A percentile compares a stretch with the other conserved stretches of the same genome.
phyloP scores from a whole-genome alignment of 2,797 vertebrate genomes.

The Rachycentron canadum region DNA sequence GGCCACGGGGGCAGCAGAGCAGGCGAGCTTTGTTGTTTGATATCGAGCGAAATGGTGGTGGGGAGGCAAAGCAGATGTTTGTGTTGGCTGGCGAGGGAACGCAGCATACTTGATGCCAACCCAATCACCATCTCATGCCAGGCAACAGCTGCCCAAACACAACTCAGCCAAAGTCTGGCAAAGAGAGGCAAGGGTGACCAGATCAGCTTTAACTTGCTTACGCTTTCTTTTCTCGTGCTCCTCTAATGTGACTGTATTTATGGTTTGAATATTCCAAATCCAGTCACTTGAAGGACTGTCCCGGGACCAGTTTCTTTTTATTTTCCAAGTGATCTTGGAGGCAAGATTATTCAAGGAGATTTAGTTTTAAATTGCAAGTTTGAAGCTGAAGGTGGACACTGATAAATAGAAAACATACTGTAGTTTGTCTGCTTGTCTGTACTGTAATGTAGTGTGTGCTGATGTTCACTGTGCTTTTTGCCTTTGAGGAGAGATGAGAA shows the following conservation, averaged over 20 bases:
- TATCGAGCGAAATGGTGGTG: conserved; percentile 63
- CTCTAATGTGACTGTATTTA: conserved; percentile 10
- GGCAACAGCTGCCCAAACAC: conserved; percentile 83
- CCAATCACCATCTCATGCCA: conserved; percentile 78
- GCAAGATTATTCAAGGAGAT: conserved; percentile 35
- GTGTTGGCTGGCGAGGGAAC: conserved; percentile 76
- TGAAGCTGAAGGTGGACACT: conserved; percentile 49
- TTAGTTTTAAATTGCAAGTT: conserved; percentile 27
- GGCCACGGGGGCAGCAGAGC: conserved; percentile 67
- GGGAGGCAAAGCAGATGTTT: conserved; percentile 85
- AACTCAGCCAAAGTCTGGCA: conserved; percentile 72
- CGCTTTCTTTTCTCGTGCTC: conserved; percentile 26
- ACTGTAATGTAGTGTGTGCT: conserved; percentile 25
- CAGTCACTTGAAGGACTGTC: conserved; percentile 11
- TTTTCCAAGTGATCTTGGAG: conserved; percentile 13
- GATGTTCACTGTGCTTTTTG: conserved; percentile 33
- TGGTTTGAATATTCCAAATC: not conserved
- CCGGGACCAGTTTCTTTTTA: conserved; percentile 4
- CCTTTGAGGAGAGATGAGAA: conserved; percentile 68
- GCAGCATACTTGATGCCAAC: conserved; percentile 70
- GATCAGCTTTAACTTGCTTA: conserved; percentile 51
- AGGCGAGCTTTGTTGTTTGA: conserved; percentile 75
- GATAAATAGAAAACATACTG: conserved; percentile 50
- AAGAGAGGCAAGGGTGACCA: conserved; percentile 47
- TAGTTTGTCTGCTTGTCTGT: conserved; percentile 44